Evolutionary conservation across 2,113 vertebrate species (phyloP), one percentile per base, ranked within the genome.

Genomic region (Nicator chloris): DNA sequence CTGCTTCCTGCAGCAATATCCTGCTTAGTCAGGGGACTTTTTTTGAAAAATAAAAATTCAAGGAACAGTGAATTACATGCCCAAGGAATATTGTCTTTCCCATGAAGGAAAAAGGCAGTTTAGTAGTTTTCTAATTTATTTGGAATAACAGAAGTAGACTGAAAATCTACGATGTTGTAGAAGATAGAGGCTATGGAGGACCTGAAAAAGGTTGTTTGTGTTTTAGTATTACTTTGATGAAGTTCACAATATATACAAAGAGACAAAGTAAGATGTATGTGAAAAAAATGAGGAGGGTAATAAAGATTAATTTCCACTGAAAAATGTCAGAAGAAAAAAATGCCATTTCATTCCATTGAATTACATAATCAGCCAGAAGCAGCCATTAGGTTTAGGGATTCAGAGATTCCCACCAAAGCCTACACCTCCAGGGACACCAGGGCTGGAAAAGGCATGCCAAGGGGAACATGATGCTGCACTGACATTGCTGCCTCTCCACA

Each of bases 401-500:
- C 37, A 44, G 18, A 44, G 44, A 65, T 44, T 65, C 27, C 6
- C 17, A 39, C 51, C 51, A 50, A 81, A 81, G 27, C 60, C 45
- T 50, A 9, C 15, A 75, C 23, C 82, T 66, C 8, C 39, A 39
- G 33, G 22, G 26, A 44, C 22, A 33, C 42, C 22, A 19, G 18
- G 33, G 13, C 45, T 66, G 60, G 45, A 66, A 60, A 65, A 53
- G 44, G 44, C 44, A 20, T 0, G 0, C 15, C 44, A 21, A 37
- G 7, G 15, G n/a, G 20, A 66, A 4, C 18, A 21, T 0, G 3
- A 23, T 1, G 0, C 45, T 59, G 13, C 53, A 10, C 69, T 45
- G 39, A 5, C 19, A 17, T 39, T 59, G 24, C 23, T 66, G 33
- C 23, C 33, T 72, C 33, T 72, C 59, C 33, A 30, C 28, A 21